Percentiles rank a stretch among this genome's conserved stretches.
Conservation (phyloP, 2,888 invertebrate genomes). For the Acronicta leporina region DNA sequence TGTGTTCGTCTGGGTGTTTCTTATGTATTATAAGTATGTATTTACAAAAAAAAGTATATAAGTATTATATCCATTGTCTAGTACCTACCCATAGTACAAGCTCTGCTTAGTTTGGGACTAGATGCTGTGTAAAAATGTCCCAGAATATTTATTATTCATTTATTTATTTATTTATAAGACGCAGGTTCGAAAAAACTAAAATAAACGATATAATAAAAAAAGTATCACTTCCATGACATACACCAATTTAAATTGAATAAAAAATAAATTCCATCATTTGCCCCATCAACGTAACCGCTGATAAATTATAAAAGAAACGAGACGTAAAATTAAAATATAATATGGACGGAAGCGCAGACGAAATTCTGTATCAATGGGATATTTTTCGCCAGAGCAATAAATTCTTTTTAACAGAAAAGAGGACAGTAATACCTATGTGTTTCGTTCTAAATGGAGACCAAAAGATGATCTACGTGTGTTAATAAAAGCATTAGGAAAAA, state of each 20-base stretch:
- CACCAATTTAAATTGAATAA: constrained; percentile 1
- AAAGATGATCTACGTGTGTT: constrained; percentile 64
- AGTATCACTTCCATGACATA: too few relatives aligned
- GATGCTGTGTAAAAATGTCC: too few relatives aligned
- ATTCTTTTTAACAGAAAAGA: constrained; percentile 38
- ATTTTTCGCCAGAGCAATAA: constrained; percentile 31
- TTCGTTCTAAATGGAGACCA: constrained; percentile 47
- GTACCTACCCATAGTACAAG: too few relatives aligned
- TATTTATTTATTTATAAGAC: too few relatives aligned
- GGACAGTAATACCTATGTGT: constrained; percentile 45
- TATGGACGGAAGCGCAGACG: neutral
- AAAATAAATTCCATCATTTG: constrained; percentile 25
- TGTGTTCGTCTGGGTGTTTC: too few relatives aligned
- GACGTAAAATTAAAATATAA: constrained; percentile 24
- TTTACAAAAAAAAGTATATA: too few relatives aligned
- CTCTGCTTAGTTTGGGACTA: too few relatives aligned
- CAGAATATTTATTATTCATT: too few relatives aligned
- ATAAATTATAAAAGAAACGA: constrained; percentile 37
- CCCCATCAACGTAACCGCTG: constrained; percentile 21
- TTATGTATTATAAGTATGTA: too few relatives aligned
- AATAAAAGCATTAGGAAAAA: constrained; percentile 70
- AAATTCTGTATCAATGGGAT: constrained; percentile 22
- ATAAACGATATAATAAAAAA: too few relatives aligned
- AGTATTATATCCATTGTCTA: too few relatives aligned
- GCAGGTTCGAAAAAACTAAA: too few relatives aligned